These are phyloP conservation scores for Nineta flava DNA, from an alignment of 2,888 invertebrate species.

Conservation along the genomic window DNA sequence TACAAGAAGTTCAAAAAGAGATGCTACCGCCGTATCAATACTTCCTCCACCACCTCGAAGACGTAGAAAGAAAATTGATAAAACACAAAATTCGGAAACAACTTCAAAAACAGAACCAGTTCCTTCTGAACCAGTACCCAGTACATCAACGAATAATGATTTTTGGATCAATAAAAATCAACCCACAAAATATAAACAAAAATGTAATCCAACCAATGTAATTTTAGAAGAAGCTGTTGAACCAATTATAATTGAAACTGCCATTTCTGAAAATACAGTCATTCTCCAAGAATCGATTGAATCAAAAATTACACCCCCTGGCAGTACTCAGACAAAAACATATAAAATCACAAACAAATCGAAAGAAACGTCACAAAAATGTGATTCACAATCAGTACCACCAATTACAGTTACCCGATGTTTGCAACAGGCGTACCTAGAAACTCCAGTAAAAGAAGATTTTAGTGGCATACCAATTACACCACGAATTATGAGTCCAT, in stretches of 20 bases:
- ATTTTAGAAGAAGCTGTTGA: constrained; percentile 7
- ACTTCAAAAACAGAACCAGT: no score
- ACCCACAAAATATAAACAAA: constrained; percentile 16
- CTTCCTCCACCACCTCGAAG: not conserved
- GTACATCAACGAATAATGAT: constrained; percentile 1
- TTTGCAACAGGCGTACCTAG: constrained; percentile 17
- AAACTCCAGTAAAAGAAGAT: constrained; percentile 17
- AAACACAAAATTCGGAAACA: not conserved
- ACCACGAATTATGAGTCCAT: constrained; percentile 15
- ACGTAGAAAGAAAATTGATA: not conserved
- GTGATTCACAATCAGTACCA: no score
- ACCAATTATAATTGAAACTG: not conserved
- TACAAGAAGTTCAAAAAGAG: not conserved
- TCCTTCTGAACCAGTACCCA: not conserved
- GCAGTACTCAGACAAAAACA: no score
- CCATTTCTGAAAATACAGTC: not conserved
- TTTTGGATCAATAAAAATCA: constrained; percentile 14
- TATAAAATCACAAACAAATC: no score
- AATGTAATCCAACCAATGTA: constrained; percentile 17
- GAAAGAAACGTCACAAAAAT: no score
- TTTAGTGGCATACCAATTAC: constrained; percentile 17
- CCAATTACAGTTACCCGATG: constrained; percentile 13
- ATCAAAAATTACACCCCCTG: no score
- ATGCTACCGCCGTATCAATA: not conserved
- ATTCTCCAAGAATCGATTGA: not conserved